Base-by-base conservation (phyloP, 2,113 vertebrate species). In the Gopherus flavomarginatus region DNA sequence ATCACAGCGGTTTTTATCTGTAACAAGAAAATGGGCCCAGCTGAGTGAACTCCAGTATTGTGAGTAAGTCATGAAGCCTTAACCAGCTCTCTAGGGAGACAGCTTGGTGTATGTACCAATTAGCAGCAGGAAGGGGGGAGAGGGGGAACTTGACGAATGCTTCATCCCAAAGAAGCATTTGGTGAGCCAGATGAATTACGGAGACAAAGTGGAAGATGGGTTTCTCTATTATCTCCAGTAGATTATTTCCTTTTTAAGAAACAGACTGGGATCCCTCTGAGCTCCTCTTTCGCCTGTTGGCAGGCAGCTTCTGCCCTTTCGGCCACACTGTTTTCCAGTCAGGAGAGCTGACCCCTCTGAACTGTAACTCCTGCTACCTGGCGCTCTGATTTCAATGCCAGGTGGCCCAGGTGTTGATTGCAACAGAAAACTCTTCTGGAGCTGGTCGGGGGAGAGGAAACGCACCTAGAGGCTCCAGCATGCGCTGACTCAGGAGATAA, bases 121-220 rank as follows among this genome's bases (percentile, higher is more conserved):
- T 24, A 26, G 52, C 27, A 21, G 47, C 52, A 14, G 11, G 0
- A 0, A 13, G 0, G 0, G 10, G 53, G 2, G 52, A 17, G 14
- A 4, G 1, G 3, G 35, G 57, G 50, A 8, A 49, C 11, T 44
- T 77, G 72, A 69, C 38, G 3, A 44, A 77, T 42, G 11, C 72
- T 44, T 26, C 44, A 77, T 42, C 5, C 72, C 72, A 6, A 42
- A 42, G 38, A 26, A 44, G 21, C 72, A 38, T n/a, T 69, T 26
- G 72, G 72, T 26, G 38, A 77, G 38, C 21, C 24, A 24, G 26
- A 27, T 44, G 24, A 77, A 42, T 44, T 44, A 14, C 5, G 38
- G 72, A 42, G 72, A 42, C 11, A 21, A 38, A 44, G 72, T 42
- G 72, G 72, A 26, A 44, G 5, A 11, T 13, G 11, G 38, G 38